phyloP scores from a whole-genome alignment of 2,888 invertebrate genomes.

The Alitta virens region DNA sequence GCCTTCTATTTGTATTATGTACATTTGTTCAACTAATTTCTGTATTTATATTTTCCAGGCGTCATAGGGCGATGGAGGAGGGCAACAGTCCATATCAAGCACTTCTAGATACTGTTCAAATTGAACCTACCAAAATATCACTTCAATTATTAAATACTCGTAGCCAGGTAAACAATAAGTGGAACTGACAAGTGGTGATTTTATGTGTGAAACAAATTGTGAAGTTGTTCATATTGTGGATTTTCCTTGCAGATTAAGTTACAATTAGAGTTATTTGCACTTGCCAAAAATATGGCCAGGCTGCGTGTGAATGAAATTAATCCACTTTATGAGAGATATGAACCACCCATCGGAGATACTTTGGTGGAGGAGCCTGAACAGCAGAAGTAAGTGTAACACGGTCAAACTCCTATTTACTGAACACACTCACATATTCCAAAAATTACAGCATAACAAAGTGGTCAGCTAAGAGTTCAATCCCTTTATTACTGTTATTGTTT shows the following conservation, averaged over 20 bases:
- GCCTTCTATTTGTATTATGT: background rate
- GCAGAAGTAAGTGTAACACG: conserved; percentile 36
- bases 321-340: conserved; percentile 63
- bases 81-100: conserved; percentile 46
- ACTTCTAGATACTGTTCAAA: conserved; percentile 39
- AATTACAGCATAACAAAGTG: no score
- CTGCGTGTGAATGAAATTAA: conserved; percentile 81
- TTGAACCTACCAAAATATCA: conserved; percentile 36
- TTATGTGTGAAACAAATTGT: no score
- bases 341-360: conserved; percentile 65
- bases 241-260: conserved; percentile 33
- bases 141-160: conserved; percentile 45
- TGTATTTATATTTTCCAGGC: conserved; percentile 53
- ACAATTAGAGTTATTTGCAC: conserved; percentile 62
- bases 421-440: no score
- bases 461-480: no score
- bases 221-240: no score
- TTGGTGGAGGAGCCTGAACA: conserved; percentile 73
- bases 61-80: conserved; percentile 44
- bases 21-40: background rate
- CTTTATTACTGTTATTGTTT: no score
- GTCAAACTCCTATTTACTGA: no score
- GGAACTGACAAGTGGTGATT: no score
- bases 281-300: conserved; percentile 76
- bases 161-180: conserved; percentile 43